Conservation (phyloP, 2,888 invertebrate species). For the Caradrina clavipalpis region DNA sequence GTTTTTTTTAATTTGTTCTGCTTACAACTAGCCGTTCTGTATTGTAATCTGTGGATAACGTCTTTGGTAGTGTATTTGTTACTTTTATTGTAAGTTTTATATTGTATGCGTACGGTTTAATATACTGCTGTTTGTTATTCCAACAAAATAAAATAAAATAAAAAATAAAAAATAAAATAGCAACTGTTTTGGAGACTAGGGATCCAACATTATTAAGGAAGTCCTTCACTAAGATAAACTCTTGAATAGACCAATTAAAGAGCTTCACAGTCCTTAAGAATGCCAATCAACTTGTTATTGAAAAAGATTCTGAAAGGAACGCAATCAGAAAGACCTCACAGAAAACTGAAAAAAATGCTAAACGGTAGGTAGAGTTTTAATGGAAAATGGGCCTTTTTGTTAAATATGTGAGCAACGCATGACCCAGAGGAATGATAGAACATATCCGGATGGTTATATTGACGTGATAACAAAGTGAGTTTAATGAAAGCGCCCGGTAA, state of each 20-base stretch:
- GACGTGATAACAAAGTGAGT: constrained; percentile 75
- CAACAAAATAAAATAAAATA: no score
- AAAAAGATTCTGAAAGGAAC: constrained; percentile 14
- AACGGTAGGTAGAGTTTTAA: constrained; percentile 21
- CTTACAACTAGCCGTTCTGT: no score
- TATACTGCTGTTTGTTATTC: no score
- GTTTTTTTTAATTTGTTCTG: no score
- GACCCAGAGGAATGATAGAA: constrained; percentile 57
- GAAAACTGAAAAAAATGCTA: not conserved
- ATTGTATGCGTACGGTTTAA: no score
- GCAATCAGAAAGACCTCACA: constrained; percentile 9
- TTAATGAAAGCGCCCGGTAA: constrained; percentile 82
- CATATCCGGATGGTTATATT: constrained; percentile 50
- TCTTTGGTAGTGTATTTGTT: no score
- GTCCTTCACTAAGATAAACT: not conserved
- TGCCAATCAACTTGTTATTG: not conserved
- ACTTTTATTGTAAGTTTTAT: no score
- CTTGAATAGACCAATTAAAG: constrained; percentile 18
- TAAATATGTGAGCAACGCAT: constrained; percentile 44
- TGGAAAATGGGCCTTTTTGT: constrained; percentile 40
- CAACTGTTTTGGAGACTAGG: not conserved
- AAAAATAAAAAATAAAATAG: no score
- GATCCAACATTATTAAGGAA: constrained; percentile 3
- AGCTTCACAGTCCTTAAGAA: not conserved
- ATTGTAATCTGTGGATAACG: no score